Conservation (phyloP, 1,140 invertebrate genomes). For the Arion vulgaris region DNA sequence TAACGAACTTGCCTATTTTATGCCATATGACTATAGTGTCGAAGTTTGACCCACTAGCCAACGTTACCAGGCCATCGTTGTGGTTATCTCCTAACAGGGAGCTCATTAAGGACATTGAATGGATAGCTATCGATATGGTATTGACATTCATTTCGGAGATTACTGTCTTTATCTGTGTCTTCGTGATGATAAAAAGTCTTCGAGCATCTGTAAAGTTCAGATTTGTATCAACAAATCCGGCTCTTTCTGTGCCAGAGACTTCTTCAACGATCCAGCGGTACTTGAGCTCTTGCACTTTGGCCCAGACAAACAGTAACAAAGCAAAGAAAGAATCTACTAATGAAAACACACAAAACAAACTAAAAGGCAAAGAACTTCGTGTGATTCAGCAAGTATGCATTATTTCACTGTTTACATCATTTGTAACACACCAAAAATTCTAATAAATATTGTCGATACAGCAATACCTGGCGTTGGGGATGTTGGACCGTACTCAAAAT, state of each 20-base stretch:
- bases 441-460: neutral
- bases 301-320: neutral
- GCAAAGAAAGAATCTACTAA: neutral
- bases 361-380: constrained; percentile 9
- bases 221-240: neutral
- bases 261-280: too few species aligned
- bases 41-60: neutral
- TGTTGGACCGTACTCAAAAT: neutral
- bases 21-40: neutral
- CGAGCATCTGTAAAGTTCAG: neutral
- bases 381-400: constrained; percentile 9
- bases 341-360: neutral
- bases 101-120: neutral
- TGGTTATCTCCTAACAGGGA: neutral
- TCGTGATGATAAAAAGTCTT: neutral
- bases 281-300: neutral
- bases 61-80: neutral
- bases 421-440: neutral
- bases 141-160: neutral
- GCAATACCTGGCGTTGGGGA: neutral
- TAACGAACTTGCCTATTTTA: neutral
- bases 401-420: constrained; percentile 1
- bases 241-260: neutral
- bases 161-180: neutral
- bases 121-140: neutral